phyloP scores from a whole-genome alignment of 2,113 vertebrate species.

The Bubo bubo region DNA sequence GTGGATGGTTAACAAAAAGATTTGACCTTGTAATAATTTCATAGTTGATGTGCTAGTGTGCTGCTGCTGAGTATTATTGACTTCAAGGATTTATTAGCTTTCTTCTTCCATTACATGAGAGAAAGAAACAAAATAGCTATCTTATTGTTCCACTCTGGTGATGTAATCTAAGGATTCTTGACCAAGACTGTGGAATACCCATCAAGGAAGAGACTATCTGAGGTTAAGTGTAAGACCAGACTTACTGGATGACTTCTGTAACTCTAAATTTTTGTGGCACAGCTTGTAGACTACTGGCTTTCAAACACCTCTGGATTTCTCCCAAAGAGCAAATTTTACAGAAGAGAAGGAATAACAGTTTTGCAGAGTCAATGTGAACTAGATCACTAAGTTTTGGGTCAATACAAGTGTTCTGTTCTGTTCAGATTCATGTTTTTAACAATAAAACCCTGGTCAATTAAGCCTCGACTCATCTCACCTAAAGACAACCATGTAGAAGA shows the following conservation, averaged over 20 bases:
- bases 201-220: neutral
- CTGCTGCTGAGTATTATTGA: neutral
- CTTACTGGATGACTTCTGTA: neutral
- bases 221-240: neutral
- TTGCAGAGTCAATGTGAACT: neutral
- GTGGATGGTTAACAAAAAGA: neutral
- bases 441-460: neutral
- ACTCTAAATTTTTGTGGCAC: neutral
- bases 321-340: neutral
- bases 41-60: neutral
- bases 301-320: neutral
- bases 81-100: neutral
- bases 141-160: neutral
- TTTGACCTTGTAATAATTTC: conserved; percentile 19
- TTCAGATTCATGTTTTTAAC: neutral
- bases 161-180: neutral
- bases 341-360: neutral
- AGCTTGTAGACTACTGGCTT: neutral
- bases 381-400: neutral
- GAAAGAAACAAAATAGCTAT: neutral
- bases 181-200: conserved; percentile 6
- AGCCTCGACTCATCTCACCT: accelerated
- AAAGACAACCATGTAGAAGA: neutral
- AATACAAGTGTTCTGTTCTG: neutral
- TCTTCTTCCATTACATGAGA: neutral